Evolutionary conservation across 2,113 vertebrate species (phyloP), one percentile per base, ranked within the genome.

Genomic region (Sorex fumeus): DNA sequence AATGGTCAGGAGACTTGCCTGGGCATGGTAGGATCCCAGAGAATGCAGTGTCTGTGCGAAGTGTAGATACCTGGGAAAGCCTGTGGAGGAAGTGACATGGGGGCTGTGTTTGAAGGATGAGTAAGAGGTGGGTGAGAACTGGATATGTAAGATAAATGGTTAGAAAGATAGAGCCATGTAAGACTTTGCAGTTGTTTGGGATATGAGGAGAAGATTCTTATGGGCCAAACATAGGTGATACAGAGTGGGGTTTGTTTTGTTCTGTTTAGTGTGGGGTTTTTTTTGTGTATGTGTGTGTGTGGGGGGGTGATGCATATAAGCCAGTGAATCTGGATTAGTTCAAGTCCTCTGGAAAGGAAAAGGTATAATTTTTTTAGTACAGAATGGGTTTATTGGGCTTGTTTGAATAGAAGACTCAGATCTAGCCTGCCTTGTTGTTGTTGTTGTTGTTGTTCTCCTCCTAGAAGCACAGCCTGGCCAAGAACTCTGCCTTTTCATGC

Each of bases 271-370:
- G 40, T 40, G 40, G n/a, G n/a, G n/a, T n/a, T n/a, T n/a, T n/a
- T n/a, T n/a, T n/a, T 40, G 40, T 40, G 40, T 40, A 7, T 40
- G 40, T 40, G 16, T 53, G 16, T 53, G 50, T 11, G 2, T 27
- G n/a, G 28, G 11, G 2, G 69, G 30, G 23, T 15, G 16, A 15
- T 53, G 40, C 4, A 18, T 43, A 10, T 8, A 43, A 70, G n/a
- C 28, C 50, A 79, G 71, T 32, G 13, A 47, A 64, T 30, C 45
- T 50, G 36, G 30, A 43, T 69, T 84, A 50, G 50, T 53, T 53
- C 50, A 53, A 50, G 28, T 67, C 50, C 11, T 84, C 57, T 69
- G 79, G 72, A 45, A 91, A 43, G 50, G 88, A 19, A n/a, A 86
- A n/a, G 40, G 12, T 69, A 4, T 47, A 47, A 16, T 12, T n/a